phyloP scores from a whole-genome alignment of 2,113 vertebrate genomes.

The Eublepharis macularius region DNA sequence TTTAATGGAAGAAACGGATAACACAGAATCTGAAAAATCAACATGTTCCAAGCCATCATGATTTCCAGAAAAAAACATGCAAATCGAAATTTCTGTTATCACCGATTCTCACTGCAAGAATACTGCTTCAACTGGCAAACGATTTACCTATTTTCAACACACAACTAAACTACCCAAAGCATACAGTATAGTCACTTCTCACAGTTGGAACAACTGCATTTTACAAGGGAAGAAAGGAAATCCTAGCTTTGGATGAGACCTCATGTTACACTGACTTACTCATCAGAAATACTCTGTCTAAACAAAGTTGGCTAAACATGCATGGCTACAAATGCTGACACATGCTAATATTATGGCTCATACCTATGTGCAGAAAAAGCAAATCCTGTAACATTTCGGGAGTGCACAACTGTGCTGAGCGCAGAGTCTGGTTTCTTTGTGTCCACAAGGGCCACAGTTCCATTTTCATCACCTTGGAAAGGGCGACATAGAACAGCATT shows the following conservation, averaged over 20 bases:
- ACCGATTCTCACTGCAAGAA: too few relatives aligned
- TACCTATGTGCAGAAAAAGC: slow-evolving; percentile 91
- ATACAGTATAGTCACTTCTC: too few relatives aligned
- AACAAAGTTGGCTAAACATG: background rate
- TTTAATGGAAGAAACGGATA: too few relatives aligned
- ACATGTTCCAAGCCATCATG: too few relatives aligned
- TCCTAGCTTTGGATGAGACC: background rate
- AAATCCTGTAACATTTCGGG: slow-evolving; percentile 80
- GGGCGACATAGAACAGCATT: background rate
- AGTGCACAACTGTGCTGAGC: slow-evolving; percentile 75
- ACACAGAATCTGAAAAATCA: too few relatives aligned
- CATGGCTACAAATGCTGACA: background rate
- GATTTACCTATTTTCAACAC: background rate
- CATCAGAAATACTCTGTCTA: accelerated
- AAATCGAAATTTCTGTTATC: too few relatives aligned
- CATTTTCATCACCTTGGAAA: slow-evolving; percentile 86
- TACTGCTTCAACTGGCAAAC: background rate
- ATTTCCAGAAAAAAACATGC: too few relatives aligned
- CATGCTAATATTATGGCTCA: accelerated
- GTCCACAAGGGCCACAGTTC: slow-evolving; percentile 84
- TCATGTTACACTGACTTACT: too few relatives aligned
- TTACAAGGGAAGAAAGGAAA: background rate
- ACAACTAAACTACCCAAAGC: background rate
- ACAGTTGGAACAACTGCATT: too few relatives aligned
- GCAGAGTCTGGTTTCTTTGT: slow-evolving; percentile 76